Evolutionary conservation across 2,113 vertebrate species (phyloP), one percentile per base, ranked within the genome.

Genomic region (Sigmodon hispidus): DNA sequence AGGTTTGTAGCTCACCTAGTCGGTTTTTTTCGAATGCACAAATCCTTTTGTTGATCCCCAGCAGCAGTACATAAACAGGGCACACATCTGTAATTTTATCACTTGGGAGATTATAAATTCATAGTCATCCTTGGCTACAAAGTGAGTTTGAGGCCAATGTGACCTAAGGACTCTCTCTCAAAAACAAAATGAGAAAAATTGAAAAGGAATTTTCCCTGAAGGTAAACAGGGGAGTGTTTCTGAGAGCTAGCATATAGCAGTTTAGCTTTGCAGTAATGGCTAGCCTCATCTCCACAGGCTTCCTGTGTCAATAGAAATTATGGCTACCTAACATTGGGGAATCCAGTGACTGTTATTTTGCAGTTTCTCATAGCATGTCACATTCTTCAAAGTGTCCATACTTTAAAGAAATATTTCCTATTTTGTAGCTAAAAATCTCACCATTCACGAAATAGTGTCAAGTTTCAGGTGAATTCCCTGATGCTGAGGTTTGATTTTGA

Each of bases 331-430:
- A 34, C 29, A 19, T 36, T 52, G 61, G 70, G 48, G 48, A 52
- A 93, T 72, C 61, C 70, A 40, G 50, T 50, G 29, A 76, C 89
- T 87, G 36, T 7, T 89, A 61, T 72, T 94, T 89, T 87, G 55
- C 83, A 75, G 29, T 95, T 95, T 94, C 80, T 96, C 7, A 13
- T 13, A 22, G 16, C 69, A 80, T 91, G 63, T 90, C 95, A 80
- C 79, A 85, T 91, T 90, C 94, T 91, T 77, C 92, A 76, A 84
- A 72, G 87, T 87, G 50, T n/a, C 9, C 84, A 15, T 59, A 48
- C 55, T 81, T 94, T 59, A 86, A 80, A 89, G 45, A 96, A 96
- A 92, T 88, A 88, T 89, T 95, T 95, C n/a, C 52, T 88, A 73
- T 83, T 79, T 92, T 83, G 67, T 93, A 95, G 65, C 76, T 90